Evolutionary conservation across 2,797 vertebrate genomes (phyloP).

Genomic region (Gadopsis marmoratus): DNA sequence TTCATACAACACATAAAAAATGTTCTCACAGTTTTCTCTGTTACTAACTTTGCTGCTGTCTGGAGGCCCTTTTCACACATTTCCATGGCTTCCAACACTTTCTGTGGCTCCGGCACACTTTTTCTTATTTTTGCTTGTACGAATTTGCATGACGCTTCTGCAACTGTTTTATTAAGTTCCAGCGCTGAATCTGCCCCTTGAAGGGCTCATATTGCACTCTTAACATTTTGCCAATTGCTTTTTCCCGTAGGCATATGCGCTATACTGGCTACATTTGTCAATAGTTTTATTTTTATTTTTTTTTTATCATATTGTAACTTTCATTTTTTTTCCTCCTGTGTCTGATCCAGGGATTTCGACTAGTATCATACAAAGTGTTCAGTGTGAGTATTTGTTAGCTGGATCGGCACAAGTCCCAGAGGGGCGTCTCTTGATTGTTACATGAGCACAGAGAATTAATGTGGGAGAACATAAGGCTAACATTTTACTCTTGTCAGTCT

Average conservation of each 20-base stretch:
- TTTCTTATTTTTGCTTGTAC: neutral
- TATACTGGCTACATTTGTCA: constrained; percentile 9
- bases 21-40: neutral
- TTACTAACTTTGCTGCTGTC: neutral
- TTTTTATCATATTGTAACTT: constrained; percentile 27
- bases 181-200: neutral
- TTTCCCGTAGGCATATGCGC: neutral
- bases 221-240: constrained; percentile 7
- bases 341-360: constrained; percentile 12
- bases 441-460: constrained; percentile 17
- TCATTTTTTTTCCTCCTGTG: neutral
- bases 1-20: neutral
- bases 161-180: constrained; percentile 12
- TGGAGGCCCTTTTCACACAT: neutral
- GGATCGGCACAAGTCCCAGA: constrained; percentile 1
- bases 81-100: neutral
- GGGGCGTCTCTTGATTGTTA: constrained; percentile 11
- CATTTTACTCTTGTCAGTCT: constrained; percentile 18
- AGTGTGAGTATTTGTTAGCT: constrained; percentile 3
- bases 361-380: neutral
- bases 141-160: constrained; percentile 15
- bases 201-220: constrained; percentile 9
- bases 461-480: constrained; percentile 21
- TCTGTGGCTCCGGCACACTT: neutral
- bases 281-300: neutral